Evolutionary conservation across 2,888 invertebrate species (phyloP), one percentile per base, ranked within the genome.

Genomic region (Bhutanitis thaidina): DNA sequence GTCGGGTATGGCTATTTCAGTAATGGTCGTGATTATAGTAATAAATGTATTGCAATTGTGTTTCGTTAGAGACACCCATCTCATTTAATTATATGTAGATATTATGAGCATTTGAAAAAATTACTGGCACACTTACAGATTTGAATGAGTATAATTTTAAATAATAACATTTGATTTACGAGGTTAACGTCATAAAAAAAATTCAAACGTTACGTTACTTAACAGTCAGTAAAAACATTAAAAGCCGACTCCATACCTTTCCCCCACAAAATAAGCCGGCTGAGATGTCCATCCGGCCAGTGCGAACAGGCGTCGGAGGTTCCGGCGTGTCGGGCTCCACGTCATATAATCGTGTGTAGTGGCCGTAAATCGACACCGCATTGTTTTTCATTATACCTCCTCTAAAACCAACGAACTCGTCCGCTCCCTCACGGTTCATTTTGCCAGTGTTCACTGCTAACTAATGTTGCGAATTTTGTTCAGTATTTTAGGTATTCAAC

Each of bases 311-410:
- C 41, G 41, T 39, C 37, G 12, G 34, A 44, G 38, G 44, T 50
- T 44, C 50, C 39, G 44, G 43, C 37, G 43, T 20, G 32, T 27
- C 25, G 38, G 40, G 29, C 37, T 29, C 53, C 53, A 32, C 50
- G 54, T 57, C 59, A 59, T 57, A 56, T 60, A 57, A 60, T 60
- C 57, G 45, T 55, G 51, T 40, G 43, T 13, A 13, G 13, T 7
- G 20, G 48, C 52, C 48, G 54, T 56, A 53, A 56, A 49, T 53
- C 34, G 49, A 55, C 59, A 57, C 57, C 59, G 52, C 39, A 49
- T 56, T 56, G 52, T 60, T 52, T 55, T 57, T 49, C 49, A 34
- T 49, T 43, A 43, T 37, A 14, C 38, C 32, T 32, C 38, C 38
- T 27, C 27, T 8, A 20, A 8, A 29, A 29, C 8, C 5, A 25